phyloP scores from a whole-genome alignment of 2,113 vertebrate genomes.

The Psilopsiagon aymara region DNA sequence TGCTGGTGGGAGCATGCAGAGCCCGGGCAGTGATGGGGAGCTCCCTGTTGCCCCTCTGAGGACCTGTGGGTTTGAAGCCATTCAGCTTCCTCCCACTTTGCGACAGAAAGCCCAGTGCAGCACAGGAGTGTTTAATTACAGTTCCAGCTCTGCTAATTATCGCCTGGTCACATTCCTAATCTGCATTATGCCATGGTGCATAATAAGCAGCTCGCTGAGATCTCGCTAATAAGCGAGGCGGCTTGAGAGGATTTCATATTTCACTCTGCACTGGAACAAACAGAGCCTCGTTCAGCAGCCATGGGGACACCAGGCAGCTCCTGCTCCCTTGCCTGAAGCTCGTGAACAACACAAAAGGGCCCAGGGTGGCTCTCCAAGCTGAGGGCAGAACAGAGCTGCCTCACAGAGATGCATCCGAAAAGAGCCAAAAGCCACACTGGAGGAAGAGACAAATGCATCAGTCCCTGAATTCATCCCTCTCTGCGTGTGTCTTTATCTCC shows the following conservation, averaged over 20 bases:
- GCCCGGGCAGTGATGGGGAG: not conserved
- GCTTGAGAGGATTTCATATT: conserved; percentile 71
- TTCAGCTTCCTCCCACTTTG: conserved; percentile 57
- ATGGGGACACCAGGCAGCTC: not conserved
- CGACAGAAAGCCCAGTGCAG: conserved; percentile 56
- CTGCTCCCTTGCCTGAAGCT: not conserved
- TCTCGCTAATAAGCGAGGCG: conserved; percentile 65
- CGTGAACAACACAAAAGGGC: conserved; percentile 7
- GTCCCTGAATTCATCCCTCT: not conserved
- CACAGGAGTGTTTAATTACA: conserved; percentile 74
- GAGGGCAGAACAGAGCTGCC: not conserved
- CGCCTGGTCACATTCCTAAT: conserved; percentile 73
- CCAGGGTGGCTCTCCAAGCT: not conserved
- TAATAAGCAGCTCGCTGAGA: conserved; percentile 73
- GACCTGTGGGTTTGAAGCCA: conserved; percentile 6
- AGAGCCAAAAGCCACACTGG: not conserved
- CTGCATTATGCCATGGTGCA: conserved; percentile 68
- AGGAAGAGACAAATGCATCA: not conserved
- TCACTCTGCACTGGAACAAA: conserved; percentile 53
- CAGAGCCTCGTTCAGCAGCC: conserved; percentile 46
- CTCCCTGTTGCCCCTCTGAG: not conserved
- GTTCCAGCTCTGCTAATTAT: conserved; percentile 76
- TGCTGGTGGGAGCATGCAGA: not conserved
- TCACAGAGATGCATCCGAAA: not conserved
- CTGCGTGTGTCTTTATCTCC: not conserved